Conservation (phyloP, 2,113 vertebrate genomes). For the Desmodus rotundus region DNA sequence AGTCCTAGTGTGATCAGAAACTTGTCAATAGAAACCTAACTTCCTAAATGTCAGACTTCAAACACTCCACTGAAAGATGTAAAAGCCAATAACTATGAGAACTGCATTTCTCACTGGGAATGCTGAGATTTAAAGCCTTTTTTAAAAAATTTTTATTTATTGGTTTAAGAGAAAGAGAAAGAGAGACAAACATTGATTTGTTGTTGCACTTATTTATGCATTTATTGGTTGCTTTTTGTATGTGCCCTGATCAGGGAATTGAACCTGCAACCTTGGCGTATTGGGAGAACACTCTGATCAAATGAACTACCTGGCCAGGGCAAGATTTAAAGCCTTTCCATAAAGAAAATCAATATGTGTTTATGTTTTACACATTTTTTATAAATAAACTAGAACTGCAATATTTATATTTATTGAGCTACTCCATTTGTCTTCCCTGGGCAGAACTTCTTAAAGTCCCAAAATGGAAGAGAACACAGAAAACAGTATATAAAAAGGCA, state of each 20-base stretch:
- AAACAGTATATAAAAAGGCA: background rate
- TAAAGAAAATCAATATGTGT: background rate
- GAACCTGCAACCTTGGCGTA: too few relatives aligned
- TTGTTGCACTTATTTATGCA: too few relatives aligned
- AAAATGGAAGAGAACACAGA: constrained; percentile 10
- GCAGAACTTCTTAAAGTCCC: background rate
- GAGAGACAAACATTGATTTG: too few relatives aligned
- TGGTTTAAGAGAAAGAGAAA: too few relatives aligned
- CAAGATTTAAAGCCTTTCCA: background rate
- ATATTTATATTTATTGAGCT: constrained; percentile 1
- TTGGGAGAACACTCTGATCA: too few relatives aligned
- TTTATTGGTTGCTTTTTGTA: too few relatives aligned
- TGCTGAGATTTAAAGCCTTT: background rate
- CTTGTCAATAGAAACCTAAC: background rate
- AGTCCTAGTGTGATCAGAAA: background rate
- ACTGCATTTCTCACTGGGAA: background rate
- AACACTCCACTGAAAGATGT: constrained; percentile 8
- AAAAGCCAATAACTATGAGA: background rate
- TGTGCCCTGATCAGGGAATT: too few relatives aligned
- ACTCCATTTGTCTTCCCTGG: background rate
- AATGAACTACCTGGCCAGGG: too few relatives aligned
- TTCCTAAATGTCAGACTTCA: constrained; percentile 16
- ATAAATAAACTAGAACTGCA: background rate
- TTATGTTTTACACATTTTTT: background rate
- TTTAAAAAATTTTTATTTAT: background rate